Conservation (phyloP, 2,113 vertebrate species). For the Scomber japonicus region DNA sequence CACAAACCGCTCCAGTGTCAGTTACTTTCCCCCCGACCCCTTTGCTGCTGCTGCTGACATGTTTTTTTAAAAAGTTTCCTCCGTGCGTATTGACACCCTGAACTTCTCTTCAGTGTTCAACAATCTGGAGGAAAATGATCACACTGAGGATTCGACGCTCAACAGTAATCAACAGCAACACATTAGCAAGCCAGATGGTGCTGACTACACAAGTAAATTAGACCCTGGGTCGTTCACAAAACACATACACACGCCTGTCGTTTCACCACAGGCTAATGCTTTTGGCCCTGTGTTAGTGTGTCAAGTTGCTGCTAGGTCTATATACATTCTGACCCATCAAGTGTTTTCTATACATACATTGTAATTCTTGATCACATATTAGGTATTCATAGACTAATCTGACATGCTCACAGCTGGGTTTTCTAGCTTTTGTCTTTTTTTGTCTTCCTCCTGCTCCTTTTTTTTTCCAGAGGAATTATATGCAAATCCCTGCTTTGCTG, state of each 20-base stretch:
- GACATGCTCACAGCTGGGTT: conserved; percentile 33
- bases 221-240: conserved; percentile 28
- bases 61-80: conserved; percentile 25
- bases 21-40: too few relatives aligned
- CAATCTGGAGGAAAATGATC: conserved; percentile 56
- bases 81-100: background rate
- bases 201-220: conserved; percentile 63
- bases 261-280: background rate
- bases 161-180: conserved; percentile 69
- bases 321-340: conserved; percentile 17
- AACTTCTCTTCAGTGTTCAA: conserved; percentile 43
- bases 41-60: background rate
- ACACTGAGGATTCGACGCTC: conserved; percentile 53
- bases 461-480: conserved; percentile 34
- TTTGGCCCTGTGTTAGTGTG: background rate
- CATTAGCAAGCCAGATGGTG: conserved; percentile 74
- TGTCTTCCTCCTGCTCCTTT: background rate
- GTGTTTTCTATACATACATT: conserved; percentile 9
- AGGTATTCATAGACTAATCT: conserved; percentile 51
- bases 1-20: too few relatives aligned
- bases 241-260: conserved; percentile 6
- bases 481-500: conserved; percentile 54
- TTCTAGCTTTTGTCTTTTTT: conserved; percentile 11
- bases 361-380: conserved; percentile 30
- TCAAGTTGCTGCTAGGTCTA: conserved; percentile 17